Conservation (phyloP, 2,888 invertebrate genomes). For the Ommatoiulus sabulosus region DNA sequence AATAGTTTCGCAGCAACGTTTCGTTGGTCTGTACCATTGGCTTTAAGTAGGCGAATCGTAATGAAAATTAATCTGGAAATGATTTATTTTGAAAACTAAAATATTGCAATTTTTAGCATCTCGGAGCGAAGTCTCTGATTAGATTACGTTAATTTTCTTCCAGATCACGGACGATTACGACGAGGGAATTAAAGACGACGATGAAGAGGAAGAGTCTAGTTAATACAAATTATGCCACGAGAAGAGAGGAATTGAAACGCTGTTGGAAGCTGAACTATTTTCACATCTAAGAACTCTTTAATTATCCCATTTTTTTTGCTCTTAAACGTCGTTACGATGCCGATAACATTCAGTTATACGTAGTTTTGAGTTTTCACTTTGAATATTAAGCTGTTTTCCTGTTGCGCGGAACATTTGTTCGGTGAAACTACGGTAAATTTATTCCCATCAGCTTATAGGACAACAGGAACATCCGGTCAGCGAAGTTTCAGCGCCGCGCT, state of each 20-base stretch:
- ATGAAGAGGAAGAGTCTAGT: conserved; percentile 27
- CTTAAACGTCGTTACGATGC: no score
- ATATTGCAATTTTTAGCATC: no score
- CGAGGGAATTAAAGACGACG: conserved; percentile 45
- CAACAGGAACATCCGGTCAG: background rate
- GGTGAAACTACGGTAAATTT: background rate
- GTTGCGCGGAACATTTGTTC: background rate
- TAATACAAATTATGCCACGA: background rate
- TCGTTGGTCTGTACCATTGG: no score
- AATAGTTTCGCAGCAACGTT: no score
- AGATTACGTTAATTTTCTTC: no score
- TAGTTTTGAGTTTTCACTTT: conserved; percentile 13
- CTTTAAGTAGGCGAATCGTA: no score
- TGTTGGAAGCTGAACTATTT: background rate
- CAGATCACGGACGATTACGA: conserved; percentile 46
- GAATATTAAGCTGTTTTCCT: background rate
- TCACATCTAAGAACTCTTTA: no score
- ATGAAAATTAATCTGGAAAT: no score
- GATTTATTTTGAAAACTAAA: no score
- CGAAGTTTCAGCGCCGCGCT: background rate
- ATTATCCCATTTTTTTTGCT: background rate
- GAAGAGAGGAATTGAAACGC: background rate
- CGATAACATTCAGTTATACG: no score
- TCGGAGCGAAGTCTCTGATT: background rate
- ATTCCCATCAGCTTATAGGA: background rate